Evolutionary conservation across 2,888 invertebrate genomes (phyloP).

Genomic region (Norana najaformis): DNA sequence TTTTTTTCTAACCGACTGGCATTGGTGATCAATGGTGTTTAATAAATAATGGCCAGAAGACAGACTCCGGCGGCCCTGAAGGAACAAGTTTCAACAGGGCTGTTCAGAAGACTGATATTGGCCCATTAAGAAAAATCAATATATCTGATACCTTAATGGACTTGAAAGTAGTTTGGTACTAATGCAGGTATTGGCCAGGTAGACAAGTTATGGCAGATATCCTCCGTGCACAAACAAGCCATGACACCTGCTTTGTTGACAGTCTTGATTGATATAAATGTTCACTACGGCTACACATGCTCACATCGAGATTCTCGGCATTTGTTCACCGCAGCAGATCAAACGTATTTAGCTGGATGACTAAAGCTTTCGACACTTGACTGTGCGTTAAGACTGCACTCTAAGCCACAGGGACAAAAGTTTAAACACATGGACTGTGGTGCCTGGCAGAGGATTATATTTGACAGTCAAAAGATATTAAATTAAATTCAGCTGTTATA

Average conservation of each 20-base stretch:
- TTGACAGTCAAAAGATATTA: background rate
- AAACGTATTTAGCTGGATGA: background rate
- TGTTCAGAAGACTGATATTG: conserved; percentile 1
- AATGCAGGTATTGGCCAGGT: conserved; percentile 23
- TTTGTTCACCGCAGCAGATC: background rate
- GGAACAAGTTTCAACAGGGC: conserved; percentile 16
- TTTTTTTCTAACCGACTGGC: background rate
- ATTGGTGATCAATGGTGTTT: conserved; percentile 5
- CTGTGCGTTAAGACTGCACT: background rate
- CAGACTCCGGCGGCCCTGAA: background rate
- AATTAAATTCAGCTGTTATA: background rate
- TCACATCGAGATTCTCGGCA: background rate
- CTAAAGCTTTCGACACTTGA: background rate
- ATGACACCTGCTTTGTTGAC: conserved; percentile 15
- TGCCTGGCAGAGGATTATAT: background rate
- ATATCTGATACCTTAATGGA: conserved; percentile 20
- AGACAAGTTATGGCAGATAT: conserved; percentile 23
- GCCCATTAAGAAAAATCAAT: conserved; percentile 18
- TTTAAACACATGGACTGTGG: background rate
- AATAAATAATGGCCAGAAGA: background rate
- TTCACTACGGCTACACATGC: background rate
- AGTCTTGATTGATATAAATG: conserved; percentile 21
- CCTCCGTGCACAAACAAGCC: conserved; percentile 16
- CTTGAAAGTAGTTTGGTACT: background rate
- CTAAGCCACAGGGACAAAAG: background rate